These are phyloP conservation scores for Plebejus melissa DNA, from an alignment of 2,888 invertebrate species.

Conservation along the genomic window DNA sequence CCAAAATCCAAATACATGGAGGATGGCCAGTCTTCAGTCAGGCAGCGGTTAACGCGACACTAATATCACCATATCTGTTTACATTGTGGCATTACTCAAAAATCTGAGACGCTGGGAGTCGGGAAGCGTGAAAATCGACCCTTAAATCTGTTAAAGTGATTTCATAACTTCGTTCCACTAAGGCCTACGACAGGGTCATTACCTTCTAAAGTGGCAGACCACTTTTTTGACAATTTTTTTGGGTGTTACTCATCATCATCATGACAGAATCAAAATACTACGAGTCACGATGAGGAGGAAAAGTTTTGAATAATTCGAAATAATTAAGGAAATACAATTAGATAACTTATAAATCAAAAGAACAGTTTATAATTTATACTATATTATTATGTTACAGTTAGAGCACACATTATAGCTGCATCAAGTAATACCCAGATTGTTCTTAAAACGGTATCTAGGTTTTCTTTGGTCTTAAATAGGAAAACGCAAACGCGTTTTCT, in stretches of 20 bases:
- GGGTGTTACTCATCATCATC: neutral
- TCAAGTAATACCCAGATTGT: neutral
- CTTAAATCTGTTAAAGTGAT: slow-evolving; percentile 7
- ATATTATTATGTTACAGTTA: too few relatives aligned
- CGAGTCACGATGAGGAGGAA: neutral
- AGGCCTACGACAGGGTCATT: slow-evolving; percentile 15
- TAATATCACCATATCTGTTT: neutral
- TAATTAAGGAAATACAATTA: slow-evolving; percentile 1
- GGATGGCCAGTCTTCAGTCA: too few relatives aligned
- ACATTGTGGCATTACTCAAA: neutral
- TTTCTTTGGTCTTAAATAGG: neutral
- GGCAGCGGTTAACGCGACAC: too few relatives aligned
- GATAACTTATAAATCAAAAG: neutral
- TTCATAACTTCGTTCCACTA: neutral
- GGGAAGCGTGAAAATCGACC: slow-evolving; percentile 13
- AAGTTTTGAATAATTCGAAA: neutral
- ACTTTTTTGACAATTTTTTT: neutral
- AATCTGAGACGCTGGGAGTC: neutral
- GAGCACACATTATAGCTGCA: too few relatives aligned
- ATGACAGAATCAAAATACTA: neutral
- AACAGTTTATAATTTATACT: neutral
- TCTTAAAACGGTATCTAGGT: neutral
- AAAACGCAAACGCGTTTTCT: neutral
- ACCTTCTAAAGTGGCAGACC: neutral
- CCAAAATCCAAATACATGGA: too few relatives aligned